phyloP scores from a whole-genome alignment of 2,113 vertebrate genomes.

The Emydura subglobosa region DNA sequence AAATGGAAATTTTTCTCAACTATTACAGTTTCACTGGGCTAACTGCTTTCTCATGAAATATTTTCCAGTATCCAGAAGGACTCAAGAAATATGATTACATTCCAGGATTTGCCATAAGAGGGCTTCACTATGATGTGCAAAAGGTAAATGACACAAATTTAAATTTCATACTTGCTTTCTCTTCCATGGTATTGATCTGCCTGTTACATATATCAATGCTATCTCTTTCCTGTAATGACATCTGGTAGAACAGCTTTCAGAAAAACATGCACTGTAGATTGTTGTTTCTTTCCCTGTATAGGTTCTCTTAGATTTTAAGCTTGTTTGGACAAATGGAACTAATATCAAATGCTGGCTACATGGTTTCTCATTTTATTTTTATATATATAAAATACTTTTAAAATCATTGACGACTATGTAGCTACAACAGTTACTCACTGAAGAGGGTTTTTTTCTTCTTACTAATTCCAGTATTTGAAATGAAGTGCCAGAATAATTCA shows the following conservation, averaged over 20 bases:
- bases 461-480: slow-evolving; percentile 33
- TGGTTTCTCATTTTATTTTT: not conserved
- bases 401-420: not conserved
- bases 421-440: slow-evolving; percentile 18
- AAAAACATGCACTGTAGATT: rapidly evolving
- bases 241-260: not conserved
- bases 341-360: not conserved
- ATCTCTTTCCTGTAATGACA: not conserved
- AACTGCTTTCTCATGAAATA: not conserved
- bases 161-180: not conserved
- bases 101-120: slow-evolving; percentile 85
- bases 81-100: slow-evolving; percentile 84
- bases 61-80: slow-evolving; percentile 82
- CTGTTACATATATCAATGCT: not conserved
- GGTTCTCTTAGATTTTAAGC: not conserved
- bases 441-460: not conserved
- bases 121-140: slow-evolving; percentile 86
- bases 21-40: not conserved
- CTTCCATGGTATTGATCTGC: not conserved
- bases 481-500: slow-evolving; percentile 46
- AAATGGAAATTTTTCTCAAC: not conserved
- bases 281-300: not conserved
- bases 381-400: not conserved
- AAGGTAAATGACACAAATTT: slow-evolving; percentile 76
- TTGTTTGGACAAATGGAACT: not conserved